Evolutionary conservation across 2,888 invertebrate species (phyloP), one percentile per base, ranked within the genome.

Genomic region (Nomada goodeniana): DNA sequence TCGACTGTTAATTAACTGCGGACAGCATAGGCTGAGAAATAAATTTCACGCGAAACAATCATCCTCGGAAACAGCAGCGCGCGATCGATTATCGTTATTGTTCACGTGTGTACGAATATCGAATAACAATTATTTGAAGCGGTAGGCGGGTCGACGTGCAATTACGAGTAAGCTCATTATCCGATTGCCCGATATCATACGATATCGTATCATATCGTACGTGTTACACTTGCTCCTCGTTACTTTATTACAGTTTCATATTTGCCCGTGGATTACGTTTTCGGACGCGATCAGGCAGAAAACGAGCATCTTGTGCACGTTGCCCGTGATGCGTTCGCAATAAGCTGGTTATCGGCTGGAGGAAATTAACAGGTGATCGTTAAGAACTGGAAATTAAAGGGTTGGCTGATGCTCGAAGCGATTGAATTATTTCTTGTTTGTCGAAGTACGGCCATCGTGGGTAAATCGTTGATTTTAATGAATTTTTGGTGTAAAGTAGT

Each of bases 101-200:
- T 68, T 42, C 80, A 29, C 76, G 55, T 55, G 57, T 72, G 72
- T 60, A 75, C 63, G 64, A 80, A 67, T 60, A 68, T 70, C 69
- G 81, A 79, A 79, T 79, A 81, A 83, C 75, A 70, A 85, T 85
- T 83, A 85, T 85, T 79, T 59, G 70, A 55, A 60, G 53, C 76
- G 76, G 59, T 42, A 59, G 44, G 36, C 55, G 65, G 26, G 9
- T 36, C 68, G 57, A 47, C 65, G 63, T 52, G 75, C 71, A 84
- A 85, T 85, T 77, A 82, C 82, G 80, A 82, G 52, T 84, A 84
- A 85, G 82, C 85, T 82, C 84, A 69, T 85, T 84, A 85, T 71
- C 80, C 75, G 77, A 85, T 83, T 81, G 78, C 75, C 61, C 53
- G 79, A 61, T 83, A 82, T 59, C 67, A 36, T 36, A 36, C 36